phyloP scores from a whole-genome alignment of 2,888 invertebrate species.

The Lasioglossum oenotherae region DNA sequence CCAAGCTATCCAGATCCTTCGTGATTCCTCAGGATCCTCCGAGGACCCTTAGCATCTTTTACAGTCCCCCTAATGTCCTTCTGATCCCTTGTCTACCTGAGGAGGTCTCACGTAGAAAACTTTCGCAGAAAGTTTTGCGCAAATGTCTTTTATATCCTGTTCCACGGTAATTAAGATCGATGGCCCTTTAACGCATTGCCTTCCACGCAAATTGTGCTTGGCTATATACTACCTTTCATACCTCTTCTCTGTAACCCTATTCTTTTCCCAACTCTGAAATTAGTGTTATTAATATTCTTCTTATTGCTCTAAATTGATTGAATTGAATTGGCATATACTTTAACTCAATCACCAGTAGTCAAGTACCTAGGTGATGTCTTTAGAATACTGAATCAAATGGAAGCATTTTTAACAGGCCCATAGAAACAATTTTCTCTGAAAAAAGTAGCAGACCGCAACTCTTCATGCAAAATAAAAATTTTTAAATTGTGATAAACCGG shows the following conservation, averaged over 20 bases:
- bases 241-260: not conserved
- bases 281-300: not conserved
- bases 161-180: not conserved
- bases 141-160: conserved; percentile 17
- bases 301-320: too few species aligned
- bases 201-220: not conserved
- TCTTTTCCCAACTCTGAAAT: not conserved
- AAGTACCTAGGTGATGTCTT: not conserved
- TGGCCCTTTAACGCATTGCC: not conserved
- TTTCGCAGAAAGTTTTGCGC: not conserved
- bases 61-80: not conserved
- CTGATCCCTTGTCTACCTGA: not conserved
- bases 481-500: not conserved
- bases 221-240: not conserved
- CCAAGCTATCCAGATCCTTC: not conserved
- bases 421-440: not conserved
- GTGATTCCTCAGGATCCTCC: not conserved
- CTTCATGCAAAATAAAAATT: not conserved
- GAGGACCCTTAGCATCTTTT: not conserved
- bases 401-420: not conserved
- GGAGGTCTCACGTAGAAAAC: conserved; percentile 5
- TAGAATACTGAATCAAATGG: not conserved
- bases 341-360: not conserved
- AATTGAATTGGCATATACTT: too few species aligned
- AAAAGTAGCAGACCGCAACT: not conserved